Conservation (phyloP, 2,113 vertebrate genomes). For the Prochilodus magdalenae region DNA sequence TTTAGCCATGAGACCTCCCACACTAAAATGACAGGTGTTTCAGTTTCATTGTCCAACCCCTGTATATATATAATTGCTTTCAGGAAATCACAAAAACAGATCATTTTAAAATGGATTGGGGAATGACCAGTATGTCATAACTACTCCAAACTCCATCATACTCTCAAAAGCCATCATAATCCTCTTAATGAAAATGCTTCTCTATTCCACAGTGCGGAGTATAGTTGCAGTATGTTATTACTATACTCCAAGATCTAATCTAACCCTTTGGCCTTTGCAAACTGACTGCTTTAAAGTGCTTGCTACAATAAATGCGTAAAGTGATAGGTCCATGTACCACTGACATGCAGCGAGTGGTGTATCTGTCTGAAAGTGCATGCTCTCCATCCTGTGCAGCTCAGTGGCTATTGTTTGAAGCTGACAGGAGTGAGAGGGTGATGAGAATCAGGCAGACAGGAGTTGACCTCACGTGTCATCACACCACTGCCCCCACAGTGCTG, state of each 20-base stretch:
- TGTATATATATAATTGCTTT: too few relatives aligned
- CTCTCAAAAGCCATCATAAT: too few relatives aligned
- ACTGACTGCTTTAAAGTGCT: too few relatives aligned
- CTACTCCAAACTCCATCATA: too few relatives aligned
- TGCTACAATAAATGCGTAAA: background rate
- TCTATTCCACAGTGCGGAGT: too few relatives aligned
- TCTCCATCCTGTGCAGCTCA: background rate
- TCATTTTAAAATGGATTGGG: too few relatives aligned
- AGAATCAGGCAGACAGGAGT: constrained; percentile 26
- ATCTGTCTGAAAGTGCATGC: background rate
- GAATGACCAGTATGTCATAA: too few relatives aligned
- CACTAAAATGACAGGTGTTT: too few relatives aligned
- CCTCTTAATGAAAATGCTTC: too few relatives aligned
- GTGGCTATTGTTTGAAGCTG: constrained; percentile 17
- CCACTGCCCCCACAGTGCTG: constrained; percentile 56
- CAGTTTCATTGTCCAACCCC: too few relatives aligned
- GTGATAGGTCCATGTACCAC: background rate
- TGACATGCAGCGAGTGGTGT: background rate
- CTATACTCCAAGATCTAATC: background rate
- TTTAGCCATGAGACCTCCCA: too few relatives aligned
- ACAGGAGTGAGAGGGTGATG: constrained; percentile 35
- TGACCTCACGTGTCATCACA: constrained; percentile 54
- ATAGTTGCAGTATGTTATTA: background rate
- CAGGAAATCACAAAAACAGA: too few relatives aligned
- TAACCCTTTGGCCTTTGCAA: background rate